Base-by-base conservation (phyloP, 2,113 vertebrate genomes). In the Ploceus nigricollis region DNA sequence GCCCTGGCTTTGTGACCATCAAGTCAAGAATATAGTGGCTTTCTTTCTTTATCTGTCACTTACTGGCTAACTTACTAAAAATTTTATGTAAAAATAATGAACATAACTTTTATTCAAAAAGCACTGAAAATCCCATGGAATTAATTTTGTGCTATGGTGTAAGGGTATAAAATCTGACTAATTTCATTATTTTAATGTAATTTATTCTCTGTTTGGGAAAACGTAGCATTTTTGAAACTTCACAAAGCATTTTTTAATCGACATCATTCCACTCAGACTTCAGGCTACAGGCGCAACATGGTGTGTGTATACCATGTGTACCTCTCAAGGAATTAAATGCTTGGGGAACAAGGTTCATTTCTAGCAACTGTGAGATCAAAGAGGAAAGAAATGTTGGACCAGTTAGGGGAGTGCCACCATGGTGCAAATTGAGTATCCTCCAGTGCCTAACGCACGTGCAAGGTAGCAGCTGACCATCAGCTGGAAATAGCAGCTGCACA, bases 371-470 rank as follows among this genome's bases (percentile, higher is more conserved):
- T n/a, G 27, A 66, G 39, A 83, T 83, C 51, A 66, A 86, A 77
- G 60, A 76, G 33, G 27, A 77, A 47, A 69, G 39, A 48, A 87
- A 58, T 22, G 7, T 40, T 81, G 19, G 42, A 44, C 7, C 37
- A 42, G n/a, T 30, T 44, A 57, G 39, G 16, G 50, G 27, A 77
- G 48, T 71, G 30, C 27, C 35, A 22, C 31, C 1, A 3, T 11
- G 20, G 61, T 40, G n/a, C 19, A 13, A 16, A 23, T 2, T 0
- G 14, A 66, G 37, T 2, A 6, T 48, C 31, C 71, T 65, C 71
- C 6, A 1, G 22, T 56, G 50, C n/a, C 24, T 50, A 51, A 40
- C 0, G 5, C 4, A 2, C 0, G 2, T n/a, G 30, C 40, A 40
- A 69, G 70, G 54, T 5, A 39, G 82, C 91, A 96, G 93, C 85